Conservation (phyloP, 2,113 vertebrate species). For the Entomyzon cyanotis region DNA sequence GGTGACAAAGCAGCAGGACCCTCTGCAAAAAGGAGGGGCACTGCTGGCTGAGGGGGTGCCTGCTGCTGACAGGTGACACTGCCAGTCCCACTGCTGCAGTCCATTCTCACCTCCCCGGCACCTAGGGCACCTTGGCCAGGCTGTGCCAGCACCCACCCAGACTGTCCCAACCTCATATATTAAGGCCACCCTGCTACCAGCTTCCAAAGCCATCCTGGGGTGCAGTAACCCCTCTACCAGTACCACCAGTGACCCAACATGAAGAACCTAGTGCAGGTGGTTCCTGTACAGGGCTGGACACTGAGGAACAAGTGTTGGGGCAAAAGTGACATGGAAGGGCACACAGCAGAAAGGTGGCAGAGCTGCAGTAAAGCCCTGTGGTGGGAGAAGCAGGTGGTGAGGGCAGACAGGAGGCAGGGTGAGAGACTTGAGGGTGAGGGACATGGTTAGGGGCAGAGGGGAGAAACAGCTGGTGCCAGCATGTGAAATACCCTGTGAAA, state of each 20-base stretch:
- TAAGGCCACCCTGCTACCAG: neutral
- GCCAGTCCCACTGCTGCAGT: neutral
- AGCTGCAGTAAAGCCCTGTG: neutral
- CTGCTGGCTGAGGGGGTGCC: neutral
- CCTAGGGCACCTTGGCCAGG: neutral
- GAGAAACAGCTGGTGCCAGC: conserved; percentile 43
- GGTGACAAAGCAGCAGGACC: neutral
- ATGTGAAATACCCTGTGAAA: conserved; percentile 54
- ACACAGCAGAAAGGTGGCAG: neutral
- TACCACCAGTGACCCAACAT: neutral
- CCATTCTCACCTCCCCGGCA: neutral
- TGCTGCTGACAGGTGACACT: neutral
- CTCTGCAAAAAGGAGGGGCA: conserved; percentile 51
- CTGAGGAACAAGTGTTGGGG: neutral
- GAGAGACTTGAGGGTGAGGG: neutral
- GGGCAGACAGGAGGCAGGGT: neutral
- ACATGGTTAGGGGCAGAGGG: neutral
- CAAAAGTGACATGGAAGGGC: neutral
- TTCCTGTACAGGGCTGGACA: neutral
- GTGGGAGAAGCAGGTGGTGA: fast-evolving
- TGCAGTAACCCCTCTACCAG: neutral
- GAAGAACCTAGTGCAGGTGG: neutral
- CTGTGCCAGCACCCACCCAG: fast-evolving
- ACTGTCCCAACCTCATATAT: fast-evolving
- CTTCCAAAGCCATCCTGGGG: neutral